These are phyloP conservation scores for Thalassophryne amazonica DNA, from an alignment of 2,797 vertebrate genomes.

Conservation along the genomic window DNA sequence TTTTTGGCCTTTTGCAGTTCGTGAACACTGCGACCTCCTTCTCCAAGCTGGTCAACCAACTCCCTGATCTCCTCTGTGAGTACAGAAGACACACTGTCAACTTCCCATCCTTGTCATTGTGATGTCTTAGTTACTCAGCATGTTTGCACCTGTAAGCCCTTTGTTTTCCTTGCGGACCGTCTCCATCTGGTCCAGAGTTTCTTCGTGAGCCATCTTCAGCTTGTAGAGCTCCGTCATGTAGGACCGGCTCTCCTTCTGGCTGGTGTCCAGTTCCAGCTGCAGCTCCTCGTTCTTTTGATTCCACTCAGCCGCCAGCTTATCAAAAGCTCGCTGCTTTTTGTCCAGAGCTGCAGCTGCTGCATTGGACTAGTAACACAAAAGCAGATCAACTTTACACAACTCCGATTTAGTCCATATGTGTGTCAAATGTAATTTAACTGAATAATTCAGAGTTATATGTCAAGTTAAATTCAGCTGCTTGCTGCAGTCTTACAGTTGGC, in stretches of 20 bases:
- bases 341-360: constrained; percentile 75
- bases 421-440: no score
- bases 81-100: background rate
- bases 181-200: constrained; percentile 72
- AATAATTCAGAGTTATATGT: no score
- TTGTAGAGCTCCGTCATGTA: constrained; percentile 78
- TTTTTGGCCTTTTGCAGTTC: constrained; percentile 77
- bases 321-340: constrained; percentile 77
- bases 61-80: constrained; percentile 79
- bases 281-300: constrained; percentile 76
- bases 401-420: no score
- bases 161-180: constrained; percentile 52
- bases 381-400: background rate
- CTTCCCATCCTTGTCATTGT: background rate
- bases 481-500: no score
- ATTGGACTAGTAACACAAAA: constrained; percentile 56
- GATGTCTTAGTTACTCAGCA: background rate
- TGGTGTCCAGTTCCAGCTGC: constrained; percentile 71
- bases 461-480: no score
- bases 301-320: constrained; percentile 76
- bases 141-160: constrained; percentile 30
- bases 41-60: constrained; percentile 76
- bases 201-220: constrained; percentile 70
- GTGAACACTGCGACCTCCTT: constrained; percentile 66
- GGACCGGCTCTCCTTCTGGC: constrained; percentile 74